Base-by-base conservation (phyloP, 2,113 vertebrate species). In the Epinephelus moara region DNA sequence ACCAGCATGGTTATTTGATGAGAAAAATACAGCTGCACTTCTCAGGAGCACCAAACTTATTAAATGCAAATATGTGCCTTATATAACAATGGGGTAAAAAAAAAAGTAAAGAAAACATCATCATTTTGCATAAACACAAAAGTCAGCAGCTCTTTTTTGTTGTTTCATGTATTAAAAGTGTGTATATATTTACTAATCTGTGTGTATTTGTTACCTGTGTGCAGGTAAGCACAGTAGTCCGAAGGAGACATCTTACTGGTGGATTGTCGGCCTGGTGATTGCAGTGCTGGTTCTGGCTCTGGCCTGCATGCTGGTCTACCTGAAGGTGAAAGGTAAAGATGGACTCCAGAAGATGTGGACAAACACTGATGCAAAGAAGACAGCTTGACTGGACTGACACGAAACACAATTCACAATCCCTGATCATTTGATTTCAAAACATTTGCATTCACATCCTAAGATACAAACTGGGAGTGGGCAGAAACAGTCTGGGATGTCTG, bases 271-370 rank as follows among this genome's bases (percentile, higher is more conserved):
- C 2, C 72, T 93, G 14, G 70, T 93, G 55, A 57, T 90, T 0
- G 83, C 60, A 0, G 1, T 80, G 7, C 75, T 95, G 67, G 18
- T 86, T 7, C n/a, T 94, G 2, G 66, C 61, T 14, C 59, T 93
- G 70, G 88, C 3, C 1, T 80, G 81, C 1, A 23, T 94, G 60
- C 15, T 94, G 59, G 85, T 30, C 0, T 95, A 88, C 87, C 9
- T 89, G 70, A 94, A 94, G 81, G 25, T 92, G 19, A 91, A 40
- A 83, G 89, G 91, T 93, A 88, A 88, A 53, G 55, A 27, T 13
- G 14, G 25, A 56, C 15, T 21, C 6, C 25, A 4, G 15, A 15
- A 27, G 25, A 19, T 6, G 19, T 59, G 60, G 69, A 66, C 21
- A 11, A 2, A 37, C 0, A 40, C 5, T 27, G 6, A 52, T 9